Evolutionary conservation across 1,140 invertebrate genomes (phyloP), one percentile per base, ranked within the genome.

Genomic region (Drosophila yakuba): DNA sequence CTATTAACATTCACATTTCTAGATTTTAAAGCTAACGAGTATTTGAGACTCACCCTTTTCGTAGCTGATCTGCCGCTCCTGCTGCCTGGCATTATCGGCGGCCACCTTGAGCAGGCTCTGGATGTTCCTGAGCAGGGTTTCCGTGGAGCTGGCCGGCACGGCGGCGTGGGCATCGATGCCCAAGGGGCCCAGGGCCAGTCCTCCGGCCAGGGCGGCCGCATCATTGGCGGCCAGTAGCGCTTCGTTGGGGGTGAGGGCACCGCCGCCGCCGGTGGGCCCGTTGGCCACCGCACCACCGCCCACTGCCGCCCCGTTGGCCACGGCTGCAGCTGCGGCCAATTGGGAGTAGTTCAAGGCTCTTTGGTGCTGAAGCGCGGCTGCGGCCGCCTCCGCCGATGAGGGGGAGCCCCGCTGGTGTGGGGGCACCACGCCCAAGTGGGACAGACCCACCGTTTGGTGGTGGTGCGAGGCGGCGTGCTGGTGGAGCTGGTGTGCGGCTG

Each of bases 51-150:
- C 48, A 98, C 98, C 97, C 97, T 98, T 98, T 94, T 99, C 98
- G 93, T 98, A 97, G 94, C 96, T 98, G 92, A 98, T 97, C 93
- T 98, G 97, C 76, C 97, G 95, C 92, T 99, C 98, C 93, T 98
- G 97, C 91, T 98, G 97, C 74, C 97, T 95, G 36, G 98, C 97
- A 94, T 98, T 98, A 93, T 98, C 98, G 8, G 97, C 97, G 10
- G 98, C 98, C 47, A 98, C 97, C 93, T 98, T 98, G 45, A 98
- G 95, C 66, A 98, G 94, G 20, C 97, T 98, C 93, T 98, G 97
- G 84, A 99, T 98, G 93, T 99, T 99, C 77, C 98, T 95, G 51
- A 98, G 95, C 47, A 99, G 94, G 43, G 97, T 98, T 93, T 98
- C 97, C 17, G 97, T 98, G 78, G 97, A 98, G 95, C 96, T 77